Evolutionary conservation across 1,140 invertebrate species (phyloP).

Genomic region (Pollicipes pollicipes): DNA sequence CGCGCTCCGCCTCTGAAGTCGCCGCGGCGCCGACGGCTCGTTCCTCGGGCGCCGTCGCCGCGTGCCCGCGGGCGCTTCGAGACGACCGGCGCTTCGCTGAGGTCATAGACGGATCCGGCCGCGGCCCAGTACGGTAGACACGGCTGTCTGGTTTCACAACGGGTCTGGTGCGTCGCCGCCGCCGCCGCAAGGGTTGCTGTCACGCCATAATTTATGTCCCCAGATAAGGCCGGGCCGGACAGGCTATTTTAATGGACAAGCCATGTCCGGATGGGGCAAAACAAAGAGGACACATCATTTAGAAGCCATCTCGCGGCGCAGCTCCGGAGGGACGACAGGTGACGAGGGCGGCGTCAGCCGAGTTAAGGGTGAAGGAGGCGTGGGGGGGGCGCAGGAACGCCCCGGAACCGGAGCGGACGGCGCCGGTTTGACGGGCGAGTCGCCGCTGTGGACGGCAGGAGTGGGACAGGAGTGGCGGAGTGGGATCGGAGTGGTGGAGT

Average conservation of each 20-base stretch:
- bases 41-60: too few species aligned
- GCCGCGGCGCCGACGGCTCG: too few species aligned
- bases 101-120: too few species aligned
- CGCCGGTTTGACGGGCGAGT: too few species aligned
- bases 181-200: background rate
- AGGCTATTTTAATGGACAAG: background rate
- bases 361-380: background rate
- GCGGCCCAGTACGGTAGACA: too few species aligned
- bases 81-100: too few species aligned
- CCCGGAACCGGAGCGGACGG: too few species aligned
- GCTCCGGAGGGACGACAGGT: background rate
- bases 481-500: background rate
- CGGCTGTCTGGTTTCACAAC: too few species aligned
- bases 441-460: background rate
- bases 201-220: background rate
- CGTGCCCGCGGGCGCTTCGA: too few species aligned
- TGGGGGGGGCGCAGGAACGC: too few species aligned
- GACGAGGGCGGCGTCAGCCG: background rate
- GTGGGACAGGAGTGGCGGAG: background rate
- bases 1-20: too few species aligned
- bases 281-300: constrained; percentile 2
- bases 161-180: too few species aligned
- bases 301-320: background rate
- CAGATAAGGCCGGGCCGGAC: background rate
- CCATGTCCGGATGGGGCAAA: background rate